Base-by-base conservation (phyloP, 2,888 invertebrate genomes). In the Pheosia tremula region DNA sequence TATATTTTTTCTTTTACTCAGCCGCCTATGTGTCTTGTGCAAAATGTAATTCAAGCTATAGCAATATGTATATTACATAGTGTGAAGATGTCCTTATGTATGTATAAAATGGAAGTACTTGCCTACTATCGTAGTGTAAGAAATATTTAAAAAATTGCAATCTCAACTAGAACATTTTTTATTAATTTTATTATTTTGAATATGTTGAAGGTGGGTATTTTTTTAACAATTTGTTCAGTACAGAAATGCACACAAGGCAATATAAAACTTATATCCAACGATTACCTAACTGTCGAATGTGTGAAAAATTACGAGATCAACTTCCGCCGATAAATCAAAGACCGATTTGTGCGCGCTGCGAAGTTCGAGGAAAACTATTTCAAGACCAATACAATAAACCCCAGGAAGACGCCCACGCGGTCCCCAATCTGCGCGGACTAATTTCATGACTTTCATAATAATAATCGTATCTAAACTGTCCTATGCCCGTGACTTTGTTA, bases 361-460 rank as follows among this genome's bases (percentile, higher is more conserved):
- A 39, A 56, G 56, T 56, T 45, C 56, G 45, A 56, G 24, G 56
- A 56, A 56, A 36, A 24, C 56, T 56, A 56, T 56, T 56, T 56
- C 45, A 45, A 36, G 41, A 45, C 24, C 56, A 56, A 56, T 56
- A 56, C 56, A 56, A 56, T 56, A 56, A 56, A 45, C 56, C 45
- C 45, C 56, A 36, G 56, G 56, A 56, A 56, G 36, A 56, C 56
- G 56, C 56, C 56, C 56, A 56, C 56, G 56, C 56, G 3, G 41
- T 24, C 13, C 13, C 56, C 56, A 56, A 56, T 56, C 8, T 41
- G 56, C 24, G 41, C 41, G 56, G 41, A 41, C 56, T 56, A 39
- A 56, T 56, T 56, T 56, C 56, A 56, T 8, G 56, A 41, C 39
- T 39, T 41, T 56, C 41, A 56, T 56, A 56, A 24, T 13, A 56